Percentiles rank a stretch among this genome's conserved stretches.
Conservation (phyloP, 2,797 vertebrate genomes). For the Eospalax fontanierii region DNA sequence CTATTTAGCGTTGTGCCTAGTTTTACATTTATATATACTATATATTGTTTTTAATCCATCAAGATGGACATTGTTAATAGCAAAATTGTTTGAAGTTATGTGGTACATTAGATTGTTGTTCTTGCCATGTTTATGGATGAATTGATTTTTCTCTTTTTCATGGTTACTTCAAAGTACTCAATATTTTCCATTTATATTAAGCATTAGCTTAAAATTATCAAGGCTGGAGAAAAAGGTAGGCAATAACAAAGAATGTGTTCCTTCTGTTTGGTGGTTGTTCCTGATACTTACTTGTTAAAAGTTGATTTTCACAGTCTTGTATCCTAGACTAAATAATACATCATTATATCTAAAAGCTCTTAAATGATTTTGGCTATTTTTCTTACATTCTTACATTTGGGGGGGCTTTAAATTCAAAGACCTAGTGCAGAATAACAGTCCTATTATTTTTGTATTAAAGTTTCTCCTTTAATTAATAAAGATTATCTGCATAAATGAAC, state of each 20-base stretch:
- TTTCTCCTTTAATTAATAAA: constrained; percentile 61
- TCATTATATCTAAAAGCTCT: constrained; percentile 28
- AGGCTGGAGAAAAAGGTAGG: neutral
- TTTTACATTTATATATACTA: neutral
- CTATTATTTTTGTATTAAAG: constrained; percentile 16
- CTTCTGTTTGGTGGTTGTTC: neutral
- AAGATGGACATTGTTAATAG: constrained; percentile 15
- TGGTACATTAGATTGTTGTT: neutral
- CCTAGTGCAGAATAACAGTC: neutral
- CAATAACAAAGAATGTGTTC: neutral
- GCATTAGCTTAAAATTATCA: constrained; percentile 34
- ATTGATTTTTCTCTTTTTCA: neutral
- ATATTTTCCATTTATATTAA: neutral
- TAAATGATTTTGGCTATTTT: constrained; percentile 30
- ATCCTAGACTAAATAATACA: neutral
- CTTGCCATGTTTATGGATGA: constrained; percentile 19
- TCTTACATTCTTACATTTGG: neutral
- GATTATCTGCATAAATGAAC: neutral
- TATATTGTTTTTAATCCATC: constrained; percentile 11
- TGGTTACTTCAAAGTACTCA: neutral
- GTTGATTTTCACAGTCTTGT: neutral
- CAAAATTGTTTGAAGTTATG: neutral
- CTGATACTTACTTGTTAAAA: constrained; percentile 22
- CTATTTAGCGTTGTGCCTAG: neutral
- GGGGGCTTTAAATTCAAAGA: neutral